Evolutionary conservation across 2,797 vertebrate species (phyloP), one percentile per base, ranked within the genome.

Genomic region (Pseudomugil gertrudae): DNA sequence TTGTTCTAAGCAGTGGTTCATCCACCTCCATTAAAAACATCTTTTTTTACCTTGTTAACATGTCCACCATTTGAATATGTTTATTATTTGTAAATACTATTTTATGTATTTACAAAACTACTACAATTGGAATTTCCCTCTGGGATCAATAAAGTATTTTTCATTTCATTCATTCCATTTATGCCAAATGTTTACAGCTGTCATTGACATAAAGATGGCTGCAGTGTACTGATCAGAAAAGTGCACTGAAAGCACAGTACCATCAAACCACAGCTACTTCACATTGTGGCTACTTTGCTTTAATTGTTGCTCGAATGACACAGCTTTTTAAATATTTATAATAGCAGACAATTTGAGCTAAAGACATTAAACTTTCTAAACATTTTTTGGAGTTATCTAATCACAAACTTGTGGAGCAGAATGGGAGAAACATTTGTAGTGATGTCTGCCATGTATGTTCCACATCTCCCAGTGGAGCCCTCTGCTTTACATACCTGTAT

Each of bases 401-500:
- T 74, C 65, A 26, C 47, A 0, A 24, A 62, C 56, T 71, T 6
- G 15, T 77, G 63, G 72, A 79, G 70, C 84, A 80, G 61, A 74
- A 32, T 62, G 21, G 26, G 74, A 74, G 66, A 60, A 66, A 65
- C 66, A 79, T 77, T 29, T 33, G 56, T 53, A 54, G 66, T 78
- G 78, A 85, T 47, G 74, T 72, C 81, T 81, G 69, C 69, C 82
- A 76, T 59, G 69, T 80, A 77, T 85, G 75, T 83, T 81, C 71
- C 73, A 30, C 70, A 23, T 83, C 62, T 80, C 76, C 75, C 81
- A 64, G 50, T 30, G 70, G 75, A 82, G 62, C 66, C 61, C 69
- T 50, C 21, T 74, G 79, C 68, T 84, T 87, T n/a, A n/a, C n/a
- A n/a, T n/a, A n/a, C n/a, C n/a, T n/a, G n/a, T 69, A 50, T 60